Percentiles rank a stretch among this genome's conserved stretches.
Conservation (phyloP, 2,113 vertebrate genomes). For the Amblyornis subalaris region DNA sequence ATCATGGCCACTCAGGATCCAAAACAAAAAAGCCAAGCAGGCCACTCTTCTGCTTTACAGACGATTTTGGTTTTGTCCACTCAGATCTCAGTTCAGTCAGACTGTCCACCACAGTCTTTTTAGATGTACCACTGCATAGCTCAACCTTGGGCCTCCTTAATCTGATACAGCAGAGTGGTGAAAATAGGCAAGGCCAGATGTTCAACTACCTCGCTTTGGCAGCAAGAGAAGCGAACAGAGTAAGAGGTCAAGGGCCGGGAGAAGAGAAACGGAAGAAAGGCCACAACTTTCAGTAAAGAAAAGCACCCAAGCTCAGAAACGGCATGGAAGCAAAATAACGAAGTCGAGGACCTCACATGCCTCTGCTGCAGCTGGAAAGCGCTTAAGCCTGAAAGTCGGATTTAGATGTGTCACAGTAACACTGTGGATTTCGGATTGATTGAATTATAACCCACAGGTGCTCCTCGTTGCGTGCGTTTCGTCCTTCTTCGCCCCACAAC, state of each 20-base stretch:
- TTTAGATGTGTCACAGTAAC: conserved; percentile 43
- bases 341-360: conserved; percentile 34
- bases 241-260: conserved; percentile 63
- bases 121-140: conserved; percentile 51
- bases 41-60: not conserved
- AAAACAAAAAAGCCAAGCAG: not conserved
- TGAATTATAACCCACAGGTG: conserved; percentile 47
- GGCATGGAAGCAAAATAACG: conserved; percentile 39
- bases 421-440: conserved; percentile 19
- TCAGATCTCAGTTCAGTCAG: not conserved
- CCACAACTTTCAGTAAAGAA: not conserved
- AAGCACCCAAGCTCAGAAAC: not conserved
- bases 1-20: not conserved
- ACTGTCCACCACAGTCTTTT: not conserved
- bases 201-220: conserved; percentile 68
- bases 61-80: not conserved
- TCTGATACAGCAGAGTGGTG: conserved; percentile 53
- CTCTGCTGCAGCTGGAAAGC: conserved; percentile 18
- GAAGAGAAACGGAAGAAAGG: conserved; percentile 18
- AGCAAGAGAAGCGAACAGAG: conserved; percentile 55
- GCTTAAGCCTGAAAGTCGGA: not conserved
- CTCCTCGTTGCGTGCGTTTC: not conserved
- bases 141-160: conserved; percentile 67
- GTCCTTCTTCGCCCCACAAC: not conserved
- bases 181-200: conserved; percentile 71